Evolutionary conservation across 1,140 invertebrate species (phyloP).

Genomic region (Patella vulgata): DNA sequence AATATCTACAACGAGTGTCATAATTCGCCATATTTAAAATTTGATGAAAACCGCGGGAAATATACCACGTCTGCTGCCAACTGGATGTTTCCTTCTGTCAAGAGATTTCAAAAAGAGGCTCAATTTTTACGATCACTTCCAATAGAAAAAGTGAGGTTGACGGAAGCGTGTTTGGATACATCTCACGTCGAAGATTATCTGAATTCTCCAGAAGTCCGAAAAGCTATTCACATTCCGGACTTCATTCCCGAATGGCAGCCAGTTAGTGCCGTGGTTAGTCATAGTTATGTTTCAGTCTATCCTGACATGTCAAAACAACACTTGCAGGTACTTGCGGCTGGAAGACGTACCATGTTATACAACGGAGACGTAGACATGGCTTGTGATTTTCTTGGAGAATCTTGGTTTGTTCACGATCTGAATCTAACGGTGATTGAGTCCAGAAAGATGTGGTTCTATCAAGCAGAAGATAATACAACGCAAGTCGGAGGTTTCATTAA

Average conservation of each 20-base stretch:
- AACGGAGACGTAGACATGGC: conserved; percentile 73
- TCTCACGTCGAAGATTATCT: conserved; percentile 52
- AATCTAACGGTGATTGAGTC: conserved; percentile 41
- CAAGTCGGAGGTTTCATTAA: conserved; percentile 67
- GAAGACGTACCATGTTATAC: conserved; percentile 67
- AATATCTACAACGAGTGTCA: conserved; percentile 62
- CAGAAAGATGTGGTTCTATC: conserved; percentile 42
- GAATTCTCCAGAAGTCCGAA: conserved; percentile 58
- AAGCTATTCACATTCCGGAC: conserved; percentile 65
- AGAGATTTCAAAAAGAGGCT: too few relatives aligned
- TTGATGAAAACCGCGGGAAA: conserved; percentile 1
- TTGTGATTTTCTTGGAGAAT: conserved; percentile 70
- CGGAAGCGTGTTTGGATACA: conserved; percentile 61
- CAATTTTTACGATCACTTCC: too few relatives aligned
- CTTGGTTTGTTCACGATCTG: conserved; percentile 68
- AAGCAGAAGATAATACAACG: conserved; percentile 33
- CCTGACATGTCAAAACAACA: conserved; percentile 50
- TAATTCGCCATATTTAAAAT: conserved; percentile 4
- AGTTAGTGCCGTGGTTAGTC: conserved; percentile 43
- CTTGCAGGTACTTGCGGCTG: conserved; percentile 24
- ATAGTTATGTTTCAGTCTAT: conserved; percentile 47
- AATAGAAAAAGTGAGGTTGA: conserved; percentile 25
- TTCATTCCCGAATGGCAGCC: conserved; percentile 60
- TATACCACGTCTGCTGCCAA: neutral
- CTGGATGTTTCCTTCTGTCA: too few relatives aligned